Conservation (phyloP, 2,113 vertebrate genomes). For the Nymphicus hollandicus region DNA sequence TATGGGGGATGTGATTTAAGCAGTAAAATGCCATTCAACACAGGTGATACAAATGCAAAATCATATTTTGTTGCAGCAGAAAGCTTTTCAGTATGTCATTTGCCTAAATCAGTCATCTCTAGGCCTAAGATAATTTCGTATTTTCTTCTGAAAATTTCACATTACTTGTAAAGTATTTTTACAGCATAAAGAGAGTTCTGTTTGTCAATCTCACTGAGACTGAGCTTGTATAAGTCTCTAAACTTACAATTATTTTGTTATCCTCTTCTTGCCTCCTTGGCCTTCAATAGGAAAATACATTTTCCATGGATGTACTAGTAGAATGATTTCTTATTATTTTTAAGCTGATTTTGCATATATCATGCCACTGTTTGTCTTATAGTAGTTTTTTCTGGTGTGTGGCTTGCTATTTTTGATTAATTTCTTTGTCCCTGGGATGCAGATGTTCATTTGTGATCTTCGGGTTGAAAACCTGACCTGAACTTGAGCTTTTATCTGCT, state of each 20-base stretch:
- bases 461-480: neutral
- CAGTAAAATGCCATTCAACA: neutral
- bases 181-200: neutral
- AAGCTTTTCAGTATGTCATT: neutral
- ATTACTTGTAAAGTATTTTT: neutral
- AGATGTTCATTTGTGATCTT: neutral
- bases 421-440: neutral
- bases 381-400: neutral
- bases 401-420: neutral
- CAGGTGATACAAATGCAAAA: neutral
- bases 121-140: neutral
- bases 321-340: neutral
- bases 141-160: neutral
- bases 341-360: neutral
- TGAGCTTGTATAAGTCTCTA: neutral
- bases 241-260: neutral
- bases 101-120: neutral
- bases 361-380: neutral
- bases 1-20: neutral
- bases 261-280: neutral
- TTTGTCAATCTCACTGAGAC: neutral
- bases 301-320: neutral
- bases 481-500: neutral
- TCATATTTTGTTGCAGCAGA: neutral
- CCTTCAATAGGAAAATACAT: neutral